Evolutionary conservation across 2,113 vertebrate species (phyloP).

Genomic region (Vombatus ursinus): DNA sequence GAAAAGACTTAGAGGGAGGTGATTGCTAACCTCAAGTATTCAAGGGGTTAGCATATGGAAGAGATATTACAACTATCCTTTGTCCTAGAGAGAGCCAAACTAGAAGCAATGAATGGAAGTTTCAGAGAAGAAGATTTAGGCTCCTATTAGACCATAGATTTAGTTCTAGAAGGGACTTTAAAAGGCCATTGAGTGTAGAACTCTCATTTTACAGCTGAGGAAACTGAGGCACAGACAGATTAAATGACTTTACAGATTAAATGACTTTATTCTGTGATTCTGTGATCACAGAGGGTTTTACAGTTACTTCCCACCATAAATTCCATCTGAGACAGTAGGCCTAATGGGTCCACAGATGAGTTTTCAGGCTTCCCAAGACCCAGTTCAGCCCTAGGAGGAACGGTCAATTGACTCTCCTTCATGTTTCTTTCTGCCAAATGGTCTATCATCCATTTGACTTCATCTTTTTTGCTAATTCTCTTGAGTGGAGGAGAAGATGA

Average conservation of each 20-base stretch:
- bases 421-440: neutral
- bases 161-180: neutral
- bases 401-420: neutral
- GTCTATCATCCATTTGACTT: neutral
- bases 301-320: neutral
- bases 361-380: neutral
- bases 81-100: neutral
- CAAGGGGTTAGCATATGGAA: neutral
- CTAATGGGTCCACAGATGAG: neutral
- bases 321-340: neutral
- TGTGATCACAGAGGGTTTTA: neutral
- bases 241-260: neutral
- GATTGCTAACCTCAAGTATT: too few species aligned
- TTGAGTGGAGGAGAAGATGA: neutral
- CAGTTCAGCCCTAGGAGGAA: neutral
- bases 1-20: too few species aligned
- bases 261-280: neutral
- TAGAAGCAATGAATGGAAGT: neutral
- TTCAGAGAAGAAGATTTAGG: neutral
- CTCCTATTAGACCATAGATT: neutral
- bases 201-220: neutral
- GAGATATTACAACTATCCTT: neutral
- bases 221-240: neutral
- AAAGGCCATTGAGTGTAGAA: neutral
- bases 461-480: neutral